Percentiles rank a stretch among this genome's conserved stretches.
These are phyloP conservation scores for Sardina pilchardus DNA, from an alignment of 2,113 vertebrate species.

Conservation along the genomic window DNA sequence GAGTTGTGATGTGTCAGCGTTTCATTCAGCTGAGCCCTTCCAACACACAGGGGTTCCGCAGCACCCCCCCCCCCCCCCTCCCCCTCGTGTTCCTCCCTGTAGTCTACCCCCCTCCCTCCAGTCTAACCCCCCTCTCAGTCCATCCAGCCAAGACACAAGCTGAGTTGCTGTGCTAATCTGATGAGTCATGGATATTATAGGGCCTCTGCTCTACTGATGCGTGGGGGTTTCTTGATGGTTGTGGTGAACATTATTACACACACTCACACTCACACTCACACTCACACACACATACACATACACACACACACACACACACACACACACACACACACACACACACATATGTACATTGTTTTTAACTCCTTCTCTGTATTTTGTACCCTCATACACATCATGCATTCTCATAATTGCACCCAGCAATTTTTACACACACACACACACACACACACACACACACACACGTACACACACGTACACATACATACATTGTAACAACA, in stretches of 20 bases:
- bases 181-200: background rate
- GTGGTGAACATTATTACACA: too few species aligned
- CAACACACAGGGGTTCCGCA: background rate
- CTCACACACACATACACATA: too few species aligned
- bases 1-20: background rate
- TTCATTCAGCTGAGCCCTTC: background rate
- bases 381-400: too few species aligned
- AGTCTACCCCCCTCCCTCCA: background rate
- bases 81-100: background rate
- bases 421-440: background rate
- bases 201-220: background rate
- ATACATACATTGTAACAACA: background rate
- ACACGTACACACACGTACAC: conserved; percentile 1
- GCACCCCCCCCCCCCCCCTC: too few species aligned
- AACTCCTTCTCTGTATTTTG: background rate
- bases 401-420: background rate
- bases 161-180: background rate
- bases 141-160: conserved; percentile 2
- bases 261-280: too few species aligned
- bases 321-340: background rate
- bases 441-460: conserved; percentile 2
- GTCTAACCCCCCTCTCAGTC: too few species aligned
- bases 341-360: background rate
- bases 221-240: too few species aligned
- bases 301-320: too few species aligned